phyloP scores from a whole-genome alignment of 2,113 vertebrate genomes.

The Cathartes aura region DNA sequence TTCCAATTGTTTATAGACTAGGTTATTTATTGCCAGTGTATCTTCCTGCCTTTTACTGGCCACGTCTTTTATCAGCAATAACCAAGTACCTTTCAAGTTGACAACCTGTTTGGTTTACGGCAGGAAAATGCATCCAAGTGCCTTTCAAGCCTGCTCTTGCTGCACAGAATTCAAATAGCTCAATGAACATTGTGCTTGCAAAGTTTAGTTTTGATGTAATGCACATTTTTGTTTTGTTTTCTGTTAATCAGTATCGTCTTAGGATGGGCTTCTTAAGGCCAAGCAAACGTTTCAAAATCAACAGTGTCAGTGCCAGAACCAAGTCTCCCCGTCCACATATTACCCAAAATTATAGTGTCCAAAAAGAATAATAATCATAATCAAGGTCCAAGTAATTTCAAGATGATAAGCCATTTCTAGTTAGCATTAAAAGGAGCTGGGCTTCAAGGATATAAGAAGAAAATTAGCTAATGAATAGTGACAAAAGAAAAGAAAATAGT shows the following conservation, averaged over 20 bases:
- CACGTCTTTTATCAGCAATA: slow-evolving; percentile 45
- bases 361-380: not conserved
- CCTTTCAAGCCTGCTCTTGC: not conserved
- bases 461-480: not conserved
- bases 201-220: not conserved
- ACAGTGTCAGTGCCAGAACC: not conserved
- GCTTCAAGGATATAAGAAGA: not conserved
- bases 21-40: slow-evolving; percentile 31
- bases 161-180: slow-evolving; percentile 21
- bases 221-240: not conserved
- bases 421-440: not conserved
- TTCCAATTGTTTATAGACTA: slow-evolving; percentile 31
- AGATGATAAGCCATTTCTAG: not conserved
- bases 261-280: not conserved
- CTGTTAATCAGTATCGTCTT: not conserved
- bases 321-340: not conserved
- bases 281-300: not conserved
- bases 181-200: not conserved
- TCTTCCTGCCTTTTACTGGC: slow-evolving; percentile 33
- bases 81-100: slow-evolving; percentile 12
- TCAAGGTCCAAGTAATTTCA: not conserved
- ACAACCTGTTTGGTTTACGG: not conserved
- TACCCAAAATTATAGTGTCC: not conserved
- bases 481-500: not conserved
- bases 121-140: not conserved